Evolutionary conservation across 2,888 invertebrate species (phyloP).

Genomic region (Parnassius smintheus): DNA sequence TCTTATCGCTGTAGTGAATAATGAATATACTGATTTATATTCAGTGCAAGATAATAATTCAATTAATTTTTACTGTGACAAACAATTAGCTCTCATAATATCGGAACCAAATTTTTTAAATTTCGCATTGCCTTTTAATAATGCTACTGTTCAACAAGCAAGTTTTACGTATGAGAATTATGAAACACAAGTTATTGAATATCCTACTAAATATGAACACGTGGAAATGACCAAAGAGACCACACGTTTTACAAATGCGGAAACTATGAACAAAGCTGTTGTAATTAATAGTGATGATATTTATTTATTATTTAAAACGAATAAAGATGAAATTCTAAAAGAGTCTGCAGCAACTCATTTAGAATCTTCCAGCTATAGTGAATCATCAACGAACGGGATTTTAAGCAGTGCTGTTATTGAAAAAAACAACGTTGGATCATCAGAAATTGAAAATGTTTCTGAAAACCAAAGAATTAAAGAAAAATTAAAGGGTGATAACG

Average conservation of each 20-base stretch:
- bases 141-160: neutral
- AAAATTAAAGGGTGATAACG: neutral
- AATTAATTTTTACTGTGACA: neutral
- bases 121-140: neutral
- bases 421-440: neutral
- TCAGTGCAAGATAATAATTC: neutral
- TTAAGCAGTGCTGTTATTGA: neutral
- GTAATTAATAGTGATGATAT: too few species aligned
- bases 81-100: neutral
- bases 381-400: neutral
- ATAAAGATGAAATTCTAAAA: neutral
- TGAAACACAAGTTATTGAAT: neutral
- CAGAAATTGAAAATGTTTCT: neutral
- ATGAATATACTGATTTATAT: neutral
- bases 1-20: neutral
- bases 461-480: neutral
- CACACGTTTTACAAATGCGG: too few species aligned
- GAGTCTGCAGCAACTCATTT: neutral
- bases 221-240: too few species aligned
- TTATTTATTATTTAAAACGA: too few species aligned
- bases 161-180: neutral
- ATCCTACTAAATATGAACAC: neutral
- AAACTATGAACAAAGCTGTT: too few species aligned
- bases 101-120: conserved; percentile 4
- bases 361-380: neutral